Conservation (phyloP, 2,797 vertebrate species). For the Taeniopygia guttata region DNA sequence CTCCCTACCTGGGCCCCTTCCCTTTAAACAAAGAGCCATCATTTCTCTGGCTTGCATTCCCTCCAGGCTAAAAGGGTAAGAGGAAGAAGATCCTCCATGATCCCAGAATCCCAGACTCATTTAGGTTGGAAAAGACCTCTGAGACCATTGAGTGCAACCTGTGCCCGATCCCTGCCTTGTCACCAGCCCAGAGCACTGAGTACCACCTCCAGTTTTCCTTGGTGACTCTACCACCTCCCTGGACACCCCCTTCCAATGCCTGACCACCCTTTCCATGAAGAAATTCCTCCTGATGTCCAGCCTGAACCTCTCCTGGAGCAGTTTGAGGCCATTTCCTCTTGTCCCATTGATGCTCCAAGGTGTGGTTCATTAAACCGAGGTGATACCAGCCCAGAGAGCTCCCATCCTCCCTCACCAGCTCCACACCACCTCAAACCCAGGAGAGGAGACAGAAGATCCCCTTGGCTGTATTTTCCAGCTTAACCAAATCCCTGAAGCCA, state of each 20-base stretch:
- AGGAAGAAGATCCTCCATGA: background rate
- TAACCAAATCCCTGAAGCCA: background rate
- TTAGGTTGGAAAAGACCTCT: background rate
- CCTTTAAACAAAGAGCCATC: background rate
- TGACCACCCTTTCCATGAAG: background rate
- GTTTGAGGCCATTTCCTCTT: background rate
- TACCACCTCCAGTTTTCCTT: background rate
- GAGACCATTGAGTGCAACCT: background rate
- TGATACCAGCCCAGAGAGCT: background rate
- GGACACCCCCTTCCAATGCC: background rate
- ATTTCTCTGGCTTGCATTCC: background rate
- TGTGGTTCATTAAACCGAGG: background rate
- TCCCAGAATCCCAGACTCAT: background rate
- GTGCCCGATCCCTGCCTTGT: fast-evolving
- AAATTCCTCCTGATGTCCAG: background rate
- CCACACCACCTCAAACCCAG: background rate
- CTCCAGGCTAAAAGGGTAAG: background rate
- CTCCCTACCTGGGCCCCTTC: background rate
- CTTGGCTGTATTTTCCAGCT: background rate
- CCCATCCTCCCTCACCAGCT: background rate
- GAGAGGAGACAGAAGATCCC: background rate
- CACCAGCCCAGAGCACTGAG: background rate
- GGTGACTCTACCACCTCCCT: background rate
- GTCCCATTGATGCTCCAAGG: fast-evolving
- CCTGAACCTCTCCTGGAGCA: background rate